Base-by-base conservation (phyloP, 2,797 vertebrate species). In the Lagocephalus sceleratus region DNA sequence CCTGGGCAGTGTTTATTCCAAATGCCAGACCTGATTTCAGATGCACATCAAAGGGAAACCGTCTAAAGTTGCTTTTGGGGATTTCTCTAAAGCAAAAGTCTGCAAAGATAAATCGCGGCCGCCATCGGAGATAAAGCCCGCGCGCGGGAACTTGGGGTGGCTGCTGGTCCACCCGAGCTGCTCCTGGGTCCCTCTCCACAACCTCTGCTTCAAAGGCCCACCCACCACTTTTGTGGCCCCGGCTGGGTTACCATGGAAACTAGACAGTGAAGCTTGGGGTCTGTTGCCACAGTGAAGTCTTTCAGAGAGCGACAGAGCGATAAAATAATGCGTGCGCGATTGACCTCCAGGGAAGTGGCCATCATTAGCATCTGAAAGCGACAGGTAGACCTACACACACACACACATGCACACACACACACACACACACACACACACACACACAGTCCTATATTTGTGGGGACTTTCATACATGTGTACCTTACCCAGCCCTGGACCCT, bases 191-290 rank as follows among this genome's bases (percentile, higher is more conserved):
- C 66, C 58, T 70, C 10, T 46, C 43, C 22, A 51, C 35, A 38
- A 42, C 48, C 32, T 14, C 25, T 23, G 23, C 26, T 26, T 20
- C 35, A 48, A 81, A n/a, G 47, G 73, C 71, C 74, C 72, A 26
- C 68, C 71, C 51, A 57, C 65, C 29, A 1, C 60, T 44, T 73
- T 84, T 81, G 76, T 86, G 63, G 57, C 35, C 64, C 4, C 20
- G 23, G 8, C 67, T 49, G 38, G 11, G 86, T 88, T 81, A 23
- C 82, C 80, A 87, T 87, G 81, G 88, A 42, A 79, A 87, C 84
- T 58, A 61, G 76, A 55, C 40, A 48, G 64, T 23, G 3, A 60
- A 66, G 75, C 79, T 60, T 60, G 66, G 59, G 63, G 73, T 61
- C 74, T 75, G 79, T 79, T 66, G 67, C 73, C 62, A 68, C 53